Evolutionary conservation across 2,797 vertebrate genomes (phyloP), one percentile per base, ranked within the genome.

Genomic region (Melanotaenia parkinsoni): DNA sequence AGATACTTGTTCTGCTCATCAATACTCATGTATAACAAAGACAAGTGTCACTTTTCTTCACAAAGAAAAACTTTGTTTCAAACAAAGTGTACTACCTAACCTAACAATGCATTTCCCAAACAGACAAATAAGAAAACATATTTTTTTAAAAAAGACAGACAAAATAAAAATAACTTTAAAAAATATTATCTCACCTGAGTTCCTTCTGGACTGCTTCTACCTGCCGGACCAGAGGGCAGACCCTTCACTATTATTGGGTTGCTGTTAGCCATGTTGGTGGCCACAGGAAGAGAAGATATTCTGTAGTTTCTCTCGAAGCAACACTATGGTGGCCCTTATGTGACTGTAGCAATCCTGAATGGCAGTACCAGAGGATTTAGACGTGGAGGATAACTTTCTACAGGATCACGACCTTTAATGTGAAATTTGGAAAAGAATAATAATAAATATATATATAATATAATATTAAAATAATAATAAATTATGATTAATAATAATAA

Each of bases 131-230:
- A 37, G 1, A n/a, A 59, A 58, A 58, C 2, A 33, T 9, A 18
- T 20, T 33, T 33, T 33, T 32, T 9, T 18, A 37, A 37, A 35
- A 10, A 37, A 58, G 28, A 57, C 26, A 43, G 7, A 33, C 1
- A 32, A 22, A 56, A 30, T 30, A 30, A 28, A 7, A 0, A 45
- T 35, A 12, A 2, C 13, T 5, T 2, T 2, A 32, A 1, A 57
- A 28, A 50, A 6, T 11, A 50, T 7, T 0, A 20, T 82, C 88
- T 81, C 5, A 99, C 98, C 96, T 99, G 98, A 82, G 95, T 96
- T 78, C 96, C 97, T 72, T 99, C 98, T 26, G 98, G 98, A 86
- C 98, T 99, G 77, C 94, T 93, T 69, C 97, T 94, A 8, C 97
- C 97, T 40, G 96, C 95, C 67, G 96, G 93, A 0, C 96, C 95